Evolutionary conservation across 2,113 vertebrate species (phyloP), one percentile per base, ranked within the genome.

Genomic region (Apteryx mantelli): DNA sequence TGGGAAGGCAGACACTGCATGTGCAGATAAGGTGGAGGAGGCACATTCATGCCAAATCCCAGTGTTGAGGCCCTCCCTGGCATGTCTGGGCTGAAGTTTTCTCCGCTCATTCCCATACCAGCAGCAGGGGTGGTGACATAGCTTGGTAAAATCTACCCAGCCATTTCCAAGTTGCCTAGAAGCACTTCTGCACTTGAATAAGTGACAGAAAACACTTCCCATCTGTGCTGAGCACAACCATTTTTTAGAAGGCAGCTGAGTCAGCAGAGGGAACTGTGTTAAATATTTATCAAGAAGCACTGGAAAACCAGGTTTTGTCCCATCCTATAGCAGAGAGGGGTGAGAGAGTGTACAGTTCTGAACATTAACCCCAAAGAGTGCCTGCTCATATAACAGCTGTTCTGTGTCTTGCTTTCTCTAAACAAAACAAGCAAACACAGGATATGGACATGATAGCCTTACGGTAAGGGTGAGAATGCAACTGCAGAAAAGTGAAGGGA

Each of bases 401-500:
- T 94, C 96, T 92, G 87, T 83, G 89, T 94, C 95, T 91, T 75
- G 71, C 76, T 83, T 75, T 94, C 91, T 94, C 82, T 92, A 96
- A 97, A 97, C 86, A 95, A 53, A 87, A 82, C 68, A 77, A 86
- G 93, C 93, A 96, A 97, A 95, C 90, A 96, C 94, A 96, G 97
- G 94, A 96, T 97, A 88, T 89, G 89, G 89, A 88, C 93, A 95
- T 0, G 21, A 95, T 71, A 94, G 91, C 87, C 78, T 89, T 93
- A 91, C 0, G 2, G 86, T 82, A 83, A 95, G 87, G 89, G 71
- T 9, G 19, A 82, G 89, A 97, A 83, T 0, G 2, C 26, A 84
- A 85, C 74, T 7, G 4, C 89, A 83, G 87, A 50, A 44, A 77
- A 95, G 87, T 38, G 60, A 88, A 93, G 55, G n/a, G 82, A 89